Conservation (phyloP, 2,113 vertebrate genomes). For the Mellivora capensis region DNA sequence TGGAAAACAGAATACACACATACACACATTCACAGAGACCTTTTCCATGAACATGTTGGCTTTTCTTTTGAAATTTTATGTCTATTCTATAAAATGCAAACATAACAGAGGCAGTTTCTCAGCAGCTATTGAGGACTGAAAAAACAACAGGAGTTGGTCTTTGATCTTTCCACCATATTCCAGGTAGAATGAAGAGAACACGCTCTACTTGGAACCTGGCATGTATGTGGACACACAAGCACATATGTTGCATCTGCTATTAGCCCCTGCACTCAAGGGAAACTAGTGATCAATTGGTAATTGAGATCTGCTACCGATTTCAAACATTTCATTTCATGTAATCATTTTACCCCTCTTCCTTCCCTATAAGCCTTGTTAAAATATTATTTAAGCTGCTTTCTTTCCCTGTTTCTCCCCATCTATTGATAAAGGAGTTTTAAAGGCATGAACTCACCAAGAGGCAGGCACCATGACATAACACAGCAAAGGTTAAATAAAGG, state of each 20-base stretch:
- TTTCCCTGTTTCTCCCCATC: not conserved
- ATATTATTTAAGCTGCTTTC: not conserved
- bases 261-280: not conserved
- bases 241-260: not conserved
- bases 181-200: not conserved
- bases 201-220: not conserved
- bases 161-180: not conserved
- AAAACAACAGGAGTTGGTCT: not conserved
- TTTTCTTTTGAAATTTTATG: constrained; percentile 8
- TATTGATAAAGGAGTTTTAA: not conserved
- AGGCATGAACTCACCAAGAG: not conserved
- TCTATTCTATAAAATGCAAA: constrained; percentile 23
- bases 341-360: not conserved
- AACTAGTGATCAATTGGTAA: not conserved
- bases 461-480: not conserved
- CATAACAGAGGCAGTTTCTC: constrained; percentile 18
- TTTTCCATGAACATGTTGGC: constrained; percentile 48
- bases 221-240: not conserved
- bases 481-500: not conserved
- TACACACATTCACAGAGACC: not conserved
- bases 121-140: not conserved
- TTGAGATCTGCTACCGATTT: not conserved
- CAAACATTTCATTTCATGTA: not conserved
- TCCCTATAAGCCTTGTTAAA: not conserved
- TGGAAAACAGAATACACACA: not conserved